Percentiles rank a stretch among this genome's conserved stretches.
These are phyloP conservation scores for Anthophora plumipes DNA, from an alignment of 2,888 invertebrate genomes.

Conservation along the genomic window DNA sequence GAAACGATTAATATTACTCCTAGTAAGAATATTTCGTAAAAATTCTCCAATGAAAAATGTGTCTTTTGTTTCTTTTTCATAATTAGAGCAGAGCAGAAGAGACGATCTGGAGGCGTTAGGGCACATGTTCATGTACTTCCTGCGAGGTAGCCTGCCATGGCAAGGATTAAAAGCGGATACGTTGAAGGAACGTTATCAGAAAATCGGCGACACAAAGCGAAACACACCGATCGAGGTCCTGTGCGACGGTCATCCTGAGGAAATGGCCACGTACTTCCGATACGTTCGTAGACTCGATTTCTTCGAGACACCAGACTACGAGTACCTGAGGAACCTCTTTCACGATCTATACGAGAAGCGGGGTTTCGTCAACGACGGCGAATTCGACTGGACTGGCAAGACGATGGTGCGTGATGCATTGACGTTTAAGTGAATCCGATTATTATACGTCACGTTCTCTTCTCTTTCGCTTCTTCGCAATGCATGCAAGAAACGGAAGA, in stretches of 20 bases:
- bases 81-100: constrained; percentile 98
- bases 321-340: constrained; percentile 98
- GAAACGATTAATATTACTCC: no score
- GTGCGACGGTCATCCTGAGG: constrained; percentile 96
- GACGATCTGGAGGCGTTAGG: constrained; percentile 99
- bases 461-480: constrained; percentile 35
- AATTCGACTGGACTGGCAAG: constrained; percentile 98
- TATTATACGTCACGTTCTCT: constrained; percentile 25
- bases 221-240: constrained; percentile 98
- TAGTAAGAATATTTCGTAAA: no score
- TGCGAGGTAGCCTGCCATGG: constrained; percentile 99
- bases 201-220: constrained; percentile 99
- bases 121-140: constrained; percentile 99
- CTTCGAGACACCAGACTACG: constrained; percentile 99
- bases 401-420: constrained; percentile 85
- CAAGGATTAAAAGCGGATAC: constrained; percentile 99
- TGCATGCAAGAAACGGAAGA: constrained; percentile 50
- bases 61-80: neutral
- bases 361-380: constrained; percentile 95
- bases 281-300: constrained; percentile 99
- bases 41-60: no score
- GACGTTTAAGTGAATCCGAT: constrained; percentile 36
- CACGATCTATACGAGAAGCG: constrained; percentile 95
- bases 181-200: constrained; percentile 99
- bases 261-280: constrained; percentile 98